Evolutionary conservation across 2,797 vertebrate genomes (phyloP), one percentile per base, ranked within the genome.

Genomic region (Xerus rutilus): DNA sequence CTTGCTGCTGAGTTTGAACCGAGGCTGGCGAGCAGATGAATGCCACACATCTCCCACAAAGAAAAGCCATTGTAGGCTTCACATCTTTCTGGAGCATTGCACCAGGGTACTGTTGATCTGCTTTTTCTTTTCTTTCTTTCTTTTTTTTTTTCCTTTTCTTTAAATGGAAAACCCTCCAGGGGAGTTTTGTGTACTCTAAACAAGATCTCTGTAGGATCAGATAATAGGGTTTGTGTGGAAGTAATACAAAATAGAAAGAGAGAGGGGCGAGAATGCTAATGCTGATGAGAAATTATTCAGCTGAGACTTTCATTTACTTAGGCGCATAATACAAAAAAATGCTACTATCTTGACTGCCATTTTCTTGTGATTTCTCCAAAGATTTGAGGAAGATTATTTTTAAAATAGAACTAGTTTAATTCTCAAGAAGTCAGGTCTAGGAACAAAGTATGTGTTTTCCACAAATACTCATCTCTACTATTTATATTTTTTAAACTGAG

Each of bases 141-240:
- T 52, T 35, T 64, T n/a, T n/a, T 30, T 30, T 62, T 6, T 15
- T 32, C 5, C 64, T 65, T 45, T 97, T 94, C 96, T 98, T 94
- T 96, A 98, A 98, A 97, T 97, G 97, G 97, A 98, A 98, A 97
- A 96, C 92, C 94, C 98, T 98, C 98, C 94, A 94, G 98, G 98
- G 97, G 98, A 98, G 97, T 98, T 98, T 97, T 98, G 97, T 98
- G 97, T 98, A 98, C 98, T 98, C 97, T 97, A 98, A 98, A 98
- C 97, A 98, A 97, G 98, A 98, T 98, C 98, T 98, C 97, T 91
- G 96, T 98, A 95, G 96, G 97, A 98, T 98, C 96, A 97, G 97
- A 98, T 97, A 93, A 97, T 98, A 97, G 96, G 89, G 96, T 98
- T 97, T 89, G 4, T 96, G 92, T 96, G 97, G 93, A 88, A 69